phyloP scores from a whole-genome alignment of 2,888 invertebrate genomes.

The Antitype chi region DNA sequence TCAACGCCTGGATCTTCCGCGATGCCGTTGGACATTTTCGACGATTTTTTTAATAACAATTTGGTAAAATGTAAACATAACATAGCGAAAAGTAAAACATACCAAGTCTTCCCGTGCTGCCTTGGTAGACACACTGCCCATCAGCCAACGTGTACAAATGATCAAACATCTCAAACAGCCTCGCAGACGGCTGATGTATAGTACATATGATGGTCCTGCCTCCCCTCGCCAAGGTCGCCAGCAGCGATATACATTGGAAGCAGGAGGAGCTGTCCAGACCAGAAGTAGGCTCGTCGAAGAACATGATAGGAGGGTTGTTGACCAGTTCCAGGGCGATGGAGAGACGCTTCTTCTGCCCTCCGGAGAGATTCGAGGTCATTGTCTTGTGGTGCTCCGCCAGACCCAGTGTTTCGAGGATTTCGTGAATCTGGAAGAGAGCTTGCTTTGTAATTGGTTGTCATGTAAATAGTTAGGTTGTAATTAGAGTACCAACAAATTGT shows the following conservation, averaged over 20 bases:
- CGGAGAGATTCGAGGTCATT: slow-evolving; percentile 97
- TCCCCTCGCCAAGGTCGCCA: slow-evolving; percentile 96
- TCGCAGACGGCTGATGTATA: slow-evolving; percentile 98
- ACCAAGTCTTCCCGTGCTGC: slow-evolving; percentile 96
- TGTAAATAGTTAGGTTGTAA: slow-evolving; percentile 6
- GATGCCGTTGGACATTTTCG: too few species aligned
- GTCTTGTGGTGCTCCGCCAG: slow-evolving; percentile 96
- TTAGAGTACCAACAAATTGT: background rate
- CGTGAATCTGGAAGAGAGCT: slow-evolving; percentile 93
- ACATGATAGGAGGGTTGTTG: slow-evolving; percentile 99
- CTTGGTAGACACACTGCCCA: slow-evolving; percentile 98
- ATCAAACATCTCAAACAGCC: slow-evolving; percentile 99
- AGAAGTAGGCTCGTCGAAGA: slow-evolving; percentile 99
- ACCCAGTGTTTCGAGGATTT: slow-evolving; percentile 97
- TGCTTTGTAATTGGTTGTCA: background rate
- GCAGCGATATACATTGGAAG: slow-evolving; percentile 97
- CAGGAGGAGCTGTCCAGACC: slow-evolving; percentile 98
- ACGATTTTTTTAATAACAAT: background rate
- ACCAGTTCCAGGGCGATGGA: slow-evolving; percentile 98
- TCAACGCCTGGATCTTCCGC: too few species aligned
- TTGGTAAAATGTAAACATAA: background rate
- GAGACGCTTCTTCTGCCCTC: slow-evolving; percentile 98
- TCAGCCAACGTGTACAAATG: slow-evolving; percentile 98
- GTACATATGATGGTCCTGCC: slow-evolving; percentile 99
- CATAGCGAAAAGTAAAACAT: slow-evolving; percentile 80